These are phyloP conservation scores for Dermolepida albohirtum DNA, from an alignment of 2,888 invertebrate genomes.

Conservation along the genomic window DNA sequence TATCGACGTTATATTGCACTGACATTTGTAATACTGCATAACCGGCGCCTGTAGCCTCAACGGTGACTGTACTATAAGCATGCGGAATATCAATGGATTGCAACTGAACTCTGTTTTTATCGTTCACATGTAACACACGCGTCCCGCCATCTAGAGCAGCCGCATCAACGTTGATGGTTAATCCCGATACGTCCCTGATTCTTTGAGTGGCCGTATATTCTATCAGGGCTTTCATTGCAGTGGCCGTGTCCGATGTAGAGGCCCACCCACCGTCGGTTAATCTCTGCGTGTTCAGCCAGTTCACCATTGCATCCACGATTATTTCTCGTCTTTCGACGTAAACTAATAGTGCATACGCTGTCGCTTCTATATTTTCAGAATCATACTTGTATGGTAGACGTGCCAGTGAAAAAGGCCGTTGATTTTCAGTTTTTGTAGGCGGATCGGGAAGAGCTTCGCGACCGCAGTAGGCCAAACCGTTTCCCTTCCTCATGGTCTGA, in stretches of 20 bases:
- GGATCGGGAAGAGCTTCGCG: constrained; percentile 82
- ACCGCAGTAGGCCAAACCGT: constrained; percentile 87
- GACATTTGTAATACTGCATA: constrained; percentile 94
- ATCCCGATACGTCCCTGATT: constrained; percentile 84
- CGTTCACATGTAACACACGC: constrained; percentile 75
- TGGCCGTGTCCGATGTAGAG: constrained; percentile 80
- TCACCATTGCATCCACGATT: constrained; percentile 86
- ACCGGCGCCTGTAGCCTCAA: constrained; percentile 93
- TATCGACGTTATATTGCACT: constrained; percentile 92
- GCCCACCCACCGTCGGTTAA: constrained; percentile 79
- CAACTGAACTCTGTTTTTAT: constrained; percentile 81
- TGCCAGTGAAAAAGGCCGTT: constrained; percentile 89
- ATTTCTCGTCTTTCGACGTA: constrained; percentile 88
- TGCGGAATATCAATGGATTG: constrained; percentile 88
- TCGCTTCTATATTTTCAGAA: constrained; percentile 91
- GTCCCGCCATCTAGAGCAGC: constrained; percentile 77
- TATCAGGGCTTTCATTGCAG: constrained; percentile 88
- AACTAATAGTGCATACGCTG: constrained; percentile 90
- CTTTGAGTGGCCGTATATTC: constrained; percentile 89
- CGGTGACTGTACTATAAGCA: constrained; percentile 95
- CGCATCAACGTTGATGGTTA: constrained; percentile 85
- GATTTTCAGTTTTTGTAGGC: constrained; percentile 89
- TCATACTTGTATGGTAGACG: constrained; percentile 90
- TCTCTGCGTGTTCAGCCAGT: constrained; percentile 91
- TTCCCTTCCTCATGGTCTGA: constrained; percentile 73